Evolutionary conservation across 2,888 invertebrate species (phyloP).

Genomic region (Augiades crinisus): DNA sequence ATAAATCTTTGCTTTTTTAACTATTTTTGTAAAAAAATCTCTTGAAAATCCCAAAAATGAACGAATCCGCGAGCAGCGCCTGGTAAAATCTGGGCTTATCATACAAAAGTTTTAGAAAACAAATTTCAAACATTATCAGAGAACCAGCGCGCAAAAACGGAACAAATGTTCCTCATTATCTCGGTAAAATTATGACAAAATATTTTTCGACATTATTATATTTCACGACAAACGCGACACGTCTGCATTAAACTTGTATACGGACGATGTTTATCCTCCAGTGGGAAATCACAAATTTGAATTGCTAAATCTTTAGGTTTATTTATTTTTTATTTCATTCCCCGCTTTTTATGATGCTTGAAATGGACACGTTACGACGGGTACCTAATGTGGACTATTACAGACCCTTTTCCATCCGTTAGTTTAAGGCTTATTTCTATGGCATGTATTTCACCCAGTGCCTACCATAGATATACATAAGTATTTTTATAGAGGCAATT

Average conservation of each 20-base stretch:
- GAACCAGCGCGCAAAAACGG: neutral
- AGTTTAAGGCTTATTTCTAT: constrained; percentile 22
- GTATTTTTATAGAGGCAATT: too few species aligned
- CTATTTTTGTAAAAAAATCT: too few species aligned
- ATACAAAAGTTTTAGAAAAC: too few species aligned
- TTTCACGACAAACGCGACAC: constrained; percentile 1
- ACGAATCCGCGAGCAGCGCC: too few species aligned
- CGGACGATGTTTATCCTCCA: constrained; percentile 28
- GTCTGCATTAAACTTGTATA: constrained; percentile 5
- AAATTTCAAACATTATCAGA: neutral
- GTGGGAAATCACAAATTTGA: constrained; percentile 34
- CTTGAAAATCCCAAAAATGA: too few species aligned
- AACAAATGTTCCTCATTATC: constrained; percentile 5
- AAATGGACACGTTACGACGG: constrained; percentile 24
- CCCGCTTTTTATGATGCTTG: constrained; percentile 23
- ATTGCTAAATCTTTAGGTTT: constrained; percentile 31
- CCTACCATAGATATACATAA: too few species aligned
- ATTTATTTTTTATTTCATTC: constrained; percentile 27
- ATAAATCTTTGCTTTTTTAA: too few species aligned
- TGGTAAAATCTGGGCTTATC: too few species aligned
- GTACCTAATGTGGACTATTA: constrained; percentile 12
- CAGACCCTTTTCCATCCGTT: constrained; percentile 23
- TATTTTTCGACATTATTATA: constrained; percentile 8
- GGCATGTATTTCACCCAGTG: too few species aligned
- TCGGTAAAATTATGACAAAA: neutral